Conservation (phyloP, 2,888 invertebrate species). For the Lepidochrysops patricia region DNA sequence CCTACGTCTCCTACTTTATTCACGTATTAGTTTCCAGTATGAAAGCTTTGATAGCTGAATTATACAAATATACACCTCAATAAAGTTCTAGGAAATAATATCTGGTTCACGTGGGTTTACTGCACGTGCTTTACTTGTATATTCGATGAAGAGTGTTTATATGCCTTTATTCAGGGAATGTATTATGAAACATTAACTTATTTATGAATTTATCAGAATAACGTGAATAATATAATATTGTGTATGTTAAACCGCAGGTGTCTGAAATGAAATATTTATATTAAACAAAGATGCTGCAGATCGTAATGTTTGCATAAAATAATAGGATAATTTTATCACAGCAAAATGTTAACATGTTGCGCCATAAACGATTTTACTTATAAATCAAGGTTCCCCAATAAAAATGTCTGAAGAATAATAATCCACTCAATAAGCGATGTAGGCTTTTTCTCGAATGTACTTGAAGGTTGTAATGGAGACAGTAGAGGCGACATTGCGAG, state of each 20-base stretch:
- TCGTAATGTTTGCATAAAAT: too few relatives aligned
- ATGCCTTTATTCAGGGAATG: not conserved
- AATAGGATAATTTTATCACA: too few relatives aligned
- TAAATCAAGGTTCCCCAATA: too few relatives aligned
- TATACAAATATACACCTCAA: not conserved
- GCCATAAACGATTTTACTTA: too few relatives aligned
- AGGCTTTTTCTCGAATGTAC: conserved; percentile 24
- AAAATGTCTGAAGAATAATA: too few relatives aligned
- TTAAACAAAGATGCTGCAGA: too few relatives aligned
- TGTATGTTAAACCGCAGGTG: too few relatives aligned
- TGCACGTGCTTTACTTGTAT: not conserved
- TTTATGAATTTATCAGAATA: not conserved
- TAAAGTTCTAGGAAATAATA: not conserved
- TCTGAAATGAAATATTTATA: too few relatives aligned
- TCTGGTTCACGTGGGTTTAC: too few relatives aligned
- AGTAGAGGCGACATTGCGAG: conserved; percentile 35
- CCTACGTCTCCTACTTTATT: too few relatives aligned
- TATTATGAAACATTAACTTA: not conserved
- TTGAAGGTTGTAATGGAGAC: conserved; percentile 35
- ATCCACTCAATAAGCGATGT: too few relatives aligned
- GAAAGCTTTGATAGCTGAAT: not conserved
- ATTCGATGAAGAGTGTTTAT: not conserved
- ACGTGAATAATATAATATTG: not conserved
- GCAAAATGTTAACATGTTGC: too few relatives aligned
- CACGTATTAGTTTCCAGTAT: not conserved